phyloP scores from a whole-genome alignment of 2,797 vertebrate genomes.

The Odontamblyopus lacepedii region DNA sequence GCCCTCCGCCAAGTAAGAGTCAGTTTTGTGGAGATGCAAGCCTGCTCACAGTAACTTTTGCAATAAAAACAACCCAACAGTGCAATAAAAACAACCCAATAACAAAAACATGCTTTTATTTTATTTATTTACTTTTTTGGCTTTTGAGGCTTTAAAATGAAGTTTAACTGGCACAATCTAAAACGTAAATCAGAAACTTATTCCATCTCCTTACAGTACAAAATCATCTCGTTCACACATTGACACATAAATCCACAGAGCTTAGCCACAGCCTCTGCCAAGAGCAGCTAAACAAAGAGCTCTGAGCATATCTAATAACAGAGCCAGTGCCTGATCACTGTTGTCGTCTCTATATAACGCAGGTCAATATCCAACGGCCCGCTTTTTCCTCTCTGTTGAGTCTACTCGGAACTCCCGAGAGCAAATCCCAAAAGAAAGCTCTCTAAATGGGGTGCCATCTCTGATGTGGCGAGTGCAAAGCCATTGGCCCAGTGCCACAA shows the following conservation, averaged over 20 bases:
- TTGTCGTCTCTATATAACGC: slow-evolving; percentile 64
- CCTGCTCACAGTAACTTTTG: too few relatives aligned
- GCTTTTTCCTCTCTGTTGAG: slow-evolving; percentile 54
- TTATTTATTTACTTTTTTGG: too few relatives aligned
- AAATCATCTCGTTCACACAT: slow-evolving; percentile 28
- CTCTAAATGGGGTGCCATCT: slow-evolving; percentile 78
- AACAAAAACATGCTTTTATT: too few relatives aligned
- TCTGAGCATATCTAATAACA: slow-evolving; percentile 63
- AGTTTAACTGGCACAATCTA: slow-evolving; percentile 12
- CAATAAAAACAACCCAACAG: too few relatives aligned
- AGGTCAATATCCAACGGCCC: slow-evolving; percentile 70
- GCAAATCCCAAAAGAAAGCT: slow-evolving; percentile 75
- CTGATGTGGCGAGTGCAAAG: slow-evolving; percentile 77
- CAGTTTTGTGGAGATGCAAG: too few relatives aligned
- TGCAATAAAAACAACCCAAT: too few relatives aligned
- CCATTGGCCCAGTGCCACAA: slow-evolving; percentile 77
- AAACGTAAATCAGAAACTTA: slow-evolving; percentile 15
- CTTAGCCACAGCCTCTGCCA: slow-evolving; percentile 50
- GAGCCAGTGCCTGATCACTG: slow-evolving; percentile 50
- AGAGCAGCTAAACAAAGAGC: slow-evolving; percentile 60
- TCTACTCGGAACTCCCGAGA: slow-evolving; percentile 65
- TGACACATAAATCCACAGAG: slow-evolving; percentile 38
- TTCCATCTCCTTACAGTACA: slow-evolving; percentile 11
- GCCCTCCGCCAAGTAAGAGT: too few relatives aligned
- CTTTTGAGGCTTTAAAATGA: not conserved